phyloP scores from a whole-genome alignment of 37 sponge, comb jelly and placozoan genomes.

The Hexactinellida sp. region DNA sequence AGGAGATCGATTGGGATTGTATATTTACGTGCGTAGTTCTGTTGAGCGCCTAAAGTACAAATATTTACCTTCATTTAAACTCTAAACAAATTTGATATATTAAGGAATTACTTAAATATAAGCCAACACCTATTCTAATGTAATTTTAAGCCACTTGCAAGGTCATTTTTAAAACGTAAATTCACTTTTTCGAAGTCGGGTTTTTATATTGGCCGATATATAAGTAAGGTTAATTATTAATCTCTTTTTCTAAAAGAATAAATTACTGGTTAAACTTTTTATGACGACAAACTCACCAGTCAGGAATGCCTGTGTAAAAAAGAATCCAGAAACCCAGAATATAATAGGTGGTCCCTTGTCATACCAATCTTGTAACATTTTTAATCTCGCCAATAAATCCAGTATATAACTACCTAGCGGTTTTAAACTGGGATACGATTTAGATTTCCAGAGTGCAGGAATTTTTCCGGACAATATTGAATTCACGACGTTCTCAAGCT shows the following conservation, averaged over 20 bases:
- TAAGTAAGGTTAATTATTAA: background rate
- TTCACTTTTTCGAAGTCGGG: too few species aligned
- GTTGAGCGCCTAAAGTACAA: slow-evolving; percentile 67
- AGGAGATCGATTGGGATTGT: slow-evolving; percentile 95
- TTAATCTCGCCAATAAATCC: slow-evolving; percentile 87
- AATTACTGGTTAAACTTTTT: background rate
- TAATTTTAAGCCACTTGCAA: too few species aligned
- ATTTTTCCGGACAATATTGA: slow-evolving; percentile 91
- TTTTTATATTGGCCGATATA: background rate
- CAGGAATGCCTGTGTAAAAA: slow-evolving; percentile 98
- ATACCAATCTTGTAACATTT: slow-evolving; percentile 88
- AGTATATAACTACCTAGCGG: slow-evolving; percentile 95
- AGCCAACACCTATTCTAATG: too few species aligned
- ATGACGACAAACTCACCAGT: slow-evolving; percentile 71
- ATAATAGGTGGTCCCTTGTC: slow-evolving; percentile 80
- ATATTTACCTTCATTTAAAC: background rate
- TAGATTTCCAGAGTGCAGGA: slow-evolving; percentile 93
- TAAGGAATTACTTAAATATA: too few species aligned
- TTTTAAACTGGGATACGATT: slow-evolving; percentile 96
- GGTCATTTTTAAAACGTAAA: too few species aligned
- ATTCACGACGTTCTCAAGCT: slow-evolving; percentile 87
- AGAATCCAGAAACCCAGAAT: slow-evolving; percentile 99
- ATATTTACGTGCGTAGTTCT: slow-evolving; percentile 95
- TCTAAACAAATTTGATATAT: background rate
- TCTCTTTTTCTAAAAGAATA: background rate